phyloP scores from a whole-genome alignment of 2,113 vertebrate genomes.

The Baryphthengus martii region DNA sequence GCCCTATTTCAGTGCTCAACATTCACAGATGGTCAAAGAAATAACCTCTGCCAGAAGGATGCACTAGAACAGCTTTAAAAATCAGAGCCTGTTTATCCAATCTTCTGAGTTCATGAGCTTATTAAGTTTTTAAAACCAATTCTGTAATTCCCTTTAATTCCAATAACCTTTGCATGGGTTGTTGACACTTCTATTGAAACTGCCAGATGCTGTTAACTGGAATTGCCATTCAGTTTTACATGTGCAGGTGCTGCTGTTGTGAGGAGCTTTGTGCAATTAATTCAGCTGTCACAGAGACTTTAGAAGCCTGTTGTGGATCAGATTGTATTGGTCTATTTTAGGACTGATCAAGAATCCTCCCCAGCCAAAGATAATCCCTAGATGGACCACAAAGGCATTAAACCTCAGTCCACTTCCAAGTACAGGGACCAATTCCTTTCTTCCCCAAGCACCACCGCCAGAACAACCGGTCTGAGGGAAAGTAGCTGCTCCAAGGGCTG shows the following conservation, averaged over 20 bases:
- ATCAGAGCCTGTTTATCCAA: neutral
- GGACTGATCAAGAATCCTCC: neutral
- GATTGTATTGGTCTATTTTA: neutral
- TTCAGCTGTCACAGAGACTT: constrained; percentile 31
- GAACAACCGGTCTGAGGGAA: neutral
- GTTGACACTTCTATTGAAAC: constrained; percentile 40
- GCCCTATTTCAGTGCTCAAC: neutral
- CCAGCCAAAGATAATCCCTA: neutral
- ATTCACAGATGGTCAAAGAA: neutral
- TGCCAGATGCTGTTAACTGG: constrained; percentile 46
- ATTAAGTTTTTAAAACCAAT: constrained; percentile 45
- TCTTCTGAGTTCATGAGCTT: neutral
- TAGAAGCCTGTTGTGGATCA: neutral
- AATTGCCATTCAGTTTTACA: constrained; percentile 8
- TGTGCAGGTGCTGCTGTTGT: constrained; percentile 34
- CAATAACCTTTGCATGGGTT: constrained; percentile 32
- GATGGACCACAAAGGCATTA: neutral
- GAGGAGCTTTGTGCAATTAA: constrained; percentile 32
- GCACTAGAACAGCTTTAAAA: neutral
- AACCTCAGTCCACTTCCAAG: neutral
- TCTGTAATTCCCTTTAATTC: constrained; percentile 53
- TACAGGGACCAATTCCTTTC: neutral
- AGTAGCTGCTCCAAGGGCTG: neutral
- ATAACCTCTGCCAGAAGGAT: constrained; percentile 16
- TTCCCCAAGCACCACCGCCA: neutral